Percentiles rank a stretch among this genome's conserved stretches.
Evolutionary conservation across 2,113 vertebrate genomes (phyloP).

Genomic region (Scomber colias): DNA sequence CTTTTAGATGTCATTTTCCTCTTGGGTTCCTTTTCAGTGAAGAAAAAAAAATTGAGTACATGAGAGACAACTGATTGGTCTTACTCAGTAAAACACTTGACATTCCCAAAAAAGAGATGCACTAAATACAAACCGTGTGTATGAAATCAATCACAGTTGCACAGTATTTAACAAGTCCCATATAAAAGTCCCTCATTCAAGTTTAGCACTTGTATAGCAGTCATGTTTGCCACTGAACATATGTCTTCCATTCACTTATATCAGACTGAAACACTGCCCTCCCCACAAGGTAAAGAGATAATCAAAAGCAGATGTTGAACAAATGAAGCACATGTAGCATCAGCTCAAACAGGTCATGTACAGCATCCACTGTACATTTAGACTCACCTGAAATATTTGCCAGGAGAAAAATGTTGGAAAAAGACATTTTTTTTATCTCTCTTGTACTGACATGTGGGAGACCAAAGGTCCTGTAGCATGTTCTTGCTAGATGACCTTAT

Average conservation of each 20-base stretch:
- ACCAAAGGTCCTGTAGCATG: slow-evolving; percentile 77
- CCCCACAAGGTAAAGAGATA: slow-evolving; percentile 35
- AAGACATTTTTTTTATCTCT: slow-evolving; percentile 74
- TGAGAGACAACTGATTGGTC: slow-evolving; percentile 75
- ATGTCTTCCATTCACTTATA: slow-evolving; percentile 80
- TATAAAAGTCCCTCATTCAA: slow-evolving; percentile 40
- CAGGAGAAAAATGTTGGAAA: slow-evolving; percentile 25
- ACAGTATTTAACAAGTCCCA: slow-evolving; percentile 14
- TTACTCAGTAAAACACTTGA: slow-evolving; percentile 39
- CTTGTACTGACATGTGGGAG: slow-evolving; percentile 64
- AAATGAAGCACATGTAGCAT: slow-evolving; percentile 79
- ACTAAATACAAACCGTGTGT: slow-evolving; percentile 28
- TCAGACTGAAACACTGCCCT: slow-evolving; percentile 72
- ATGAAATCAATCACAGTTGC: slow-evolving; percentile 27
- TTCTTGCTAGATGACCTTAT: slow-evolving; percentile 71
- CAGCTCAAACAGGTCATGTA: slow-evolving; percentile 45
- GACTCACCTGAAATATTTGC: slow-evolving; percentile 19
- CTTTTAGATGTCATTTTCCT: slow-evolving; percentile 79
- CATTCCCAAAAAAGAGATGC: slow-evolving; percentile 39
- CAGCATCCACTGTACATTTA: slow-evolving; percentile 17
- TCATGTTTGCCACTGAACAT: slow-evolving; percentile 63
- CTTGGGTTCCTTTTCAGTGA: slow-evolving; percentile 65
- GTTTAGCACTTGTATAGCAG: slow-evolving; percentile 64
- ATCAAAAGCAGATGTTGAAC: slow-evolving; percentile 48
- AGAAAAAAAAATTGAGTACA: slow-evolving; percentile 61